Conservation (phyloP, 2,113 vertebrate genomes). For the Chionis minor region DNA sequence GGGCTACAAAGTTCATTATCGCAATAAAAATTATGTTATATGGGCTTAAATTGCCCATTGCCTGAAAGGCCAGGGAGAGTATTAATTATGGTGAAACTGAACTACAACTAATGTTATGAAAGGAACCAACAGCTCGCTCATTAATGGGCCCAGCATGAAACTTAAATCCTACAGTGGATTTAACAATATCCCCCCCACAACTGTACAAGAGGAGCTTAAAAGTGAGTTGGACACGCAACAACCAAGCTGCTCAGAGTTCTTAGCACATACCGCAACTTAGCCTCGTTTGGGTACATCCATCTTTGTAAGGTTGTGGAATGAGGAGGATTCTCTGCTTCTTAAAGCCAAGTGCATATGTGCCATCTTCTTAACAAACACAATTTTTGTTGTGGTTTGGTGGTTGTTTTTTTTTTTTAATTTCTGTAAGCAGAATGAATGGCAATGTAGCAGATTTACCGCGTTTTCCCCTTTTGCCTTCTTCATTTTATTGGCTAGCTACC, state of each 20-base stretch:
- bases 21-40: neutral
- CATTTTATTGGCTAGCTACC: neutral
- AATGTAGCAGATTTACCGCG: neutral
- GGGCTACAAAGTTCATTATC: neutral
- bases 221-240: neutral
- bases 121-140: neutral
- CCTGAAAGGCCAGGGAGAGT: neutral
- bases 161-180: neutral
- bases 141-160: constrained; percentile 4
- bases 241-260: neutral
- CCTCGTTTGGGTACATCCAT: accelerated
- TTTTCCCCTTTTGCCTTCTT: neutral
- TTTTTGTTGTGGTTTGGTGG: neutral
- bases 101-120: constrained; percentile 24
- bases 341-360: accelerated
- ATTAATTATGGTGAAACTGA: neutral
- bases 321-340: neutral
- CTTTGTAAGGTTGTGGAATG: accelerated
- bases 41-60: neutral
- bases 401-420: neutral
- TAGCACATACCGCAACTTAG: neutral
- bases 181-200: neutral
- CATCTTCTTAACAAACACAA: neutral
- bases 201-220: neutral
- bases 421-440: neutral